A percentile compares a stretch with the other conserved stretches of the same genome.
Conservation (phyloP, 2,113 vertebrate species). For the human (Homo sapiens) region GRCh38 chr12:106861001-106861500, state of each 20-base stretch:
- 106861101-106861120: background rate
- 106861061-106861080: background rate
- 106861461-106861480: background rate
- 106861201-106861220: background rate
- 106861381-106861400: slow-evolving; percentile 3
- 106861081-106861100: background rate
- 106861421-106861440: background rate
- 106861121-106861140: background rate
- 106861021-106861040: background rate
- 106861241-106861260: background rate
- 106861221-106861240: background rate
- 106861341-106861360: background rate
- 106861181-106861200: background rate
- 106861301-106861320: slow-evolving; percentile 25
- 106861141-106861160: background rate
- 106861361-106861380: slow-evolving; percentile 20
- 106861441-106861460: slow-evolving; percentile 1
- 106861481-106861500: background rate
- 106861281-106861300: background rate
- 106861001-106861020: background rate
- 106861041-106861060: background rate
- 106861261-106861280: background rate
- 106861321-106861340: background rate
- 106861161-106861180: background rate
- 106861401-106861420: background rate